Evolutionary conservation across 2,797 vertebrate species (phyloP), one percentile per base, ranked within the genome.

Genomic region (Gambelia wislizenii): DNA sequence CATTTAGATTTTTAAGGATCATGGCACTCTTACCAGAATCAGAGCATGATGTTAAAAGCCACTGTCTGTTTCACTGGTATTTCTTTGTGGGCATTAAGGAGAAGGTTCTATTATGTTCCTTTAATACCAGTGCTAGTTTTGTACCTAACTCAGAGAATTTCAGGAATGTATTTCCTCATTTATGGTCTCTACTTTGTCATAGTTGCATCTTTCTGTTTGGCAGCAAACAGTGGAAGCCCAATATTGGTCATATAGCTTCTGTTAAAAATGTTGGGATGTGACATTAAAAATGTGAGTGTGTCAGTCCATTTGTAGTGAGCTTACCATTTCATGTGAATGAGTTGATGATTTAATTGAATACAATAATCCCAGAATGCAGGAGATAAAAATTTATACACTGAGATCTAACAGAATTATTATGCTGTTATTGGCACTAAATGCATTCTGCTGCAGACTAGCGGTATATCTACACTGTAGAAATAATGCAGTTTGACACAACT

Each of bases 191-290:
- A 54, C 52, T 72, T 82, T 47, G 4, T 88, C 56, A 2, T 70
- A 52, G 75, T 89, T 81, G 70, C 47, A 86, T 6, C 22, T 80
- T 84, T 61, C 74, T 85, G 75, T 1, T 64, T 89, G 80, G 25
- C 54, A 81, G 74, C 61, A 4, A 83, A 61, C 6, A 74, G 39
- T 87, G 89, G 81, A 61, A 89, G 20, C 80, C 33, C 30, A 49
- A 83, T 42, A 22, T 25, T 77, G 27, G 70, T 61, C 13, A 7
- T n/a, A 10, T 56, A 52, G 25, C 42, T 54, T 30, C 16, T 81
- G 30, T 82, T 79, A 69, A 33, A 39, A 49, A 18, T 79, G 2
- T n/a, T 42, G 69, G 44, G 18, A 59, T 9, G 20, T 80, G 59
- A 7, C 59, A 22, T 61, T 61, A 52, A 70, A 81, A 44, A 59